Base-by-base conservation (phyloP, 2,797 vertebrate species). In the Steatocranus sp. region DNA sequence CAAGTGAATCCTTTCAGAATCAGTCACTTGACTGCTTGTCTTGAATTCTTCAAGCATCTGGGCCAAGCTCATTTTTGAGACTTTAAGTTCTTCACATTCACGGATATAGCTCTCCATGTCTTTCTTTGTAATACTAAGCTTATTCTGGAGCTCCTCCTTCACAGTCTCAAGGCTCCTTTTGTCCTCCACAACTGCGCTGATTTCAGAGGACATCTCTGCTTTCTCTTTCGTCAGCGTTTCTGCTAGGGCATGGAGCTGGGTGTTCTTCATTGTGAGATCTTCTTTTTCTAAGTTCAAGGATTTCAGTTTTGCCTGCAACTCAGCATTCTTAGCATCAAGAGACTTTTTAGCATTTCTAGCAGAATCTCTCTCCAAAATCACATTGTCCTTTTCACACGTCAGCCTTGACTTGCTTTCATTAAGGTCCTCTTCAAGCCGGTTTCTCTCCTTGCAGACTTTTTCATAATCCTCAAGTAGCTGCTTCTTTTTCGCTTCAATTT, bases 1-100 rank as follows among this genome's bases (percentile, higher is more conserved):
- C 30, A 99, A 95, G 36, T 96, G 93, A 80, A 96, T 80, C 41
- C 95, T 95, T 73, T 99, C 96, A 0, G 96, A 97, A 86, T 96
- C 95, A 1, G 97, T 96, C 30, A 93, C 89, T 11, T 97, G 96
- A 81, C 95, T 96, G 8, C 95, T 97, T 7, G 96, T 95, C 90
- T 97, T 97, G 9, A 96, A 90, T 81, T 98, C 97, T 30, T 99
- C 97, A 27, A 99, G 91, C 87, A 96, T 93, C 86, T 92, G 90
- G 0, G 94, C 91, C 73, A 98, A 89, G 49, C 94, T 96, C 1
- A 25, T 75, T 49, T 97, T 97, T n/a, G 97, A 96, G 51, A 93
- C 93, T 91, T 96, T 95, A 38, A 98, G 89, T 80, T 98, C 97
- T 32, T 54, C 11, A 1, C 84, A 96, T 79, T 97, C 96, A 25